These are phyloP conservation scores for Aspidiotus destructor DNA, from an alignment of 2,888 invertebrate genomes.

Conservation along the genomic window DNA sequence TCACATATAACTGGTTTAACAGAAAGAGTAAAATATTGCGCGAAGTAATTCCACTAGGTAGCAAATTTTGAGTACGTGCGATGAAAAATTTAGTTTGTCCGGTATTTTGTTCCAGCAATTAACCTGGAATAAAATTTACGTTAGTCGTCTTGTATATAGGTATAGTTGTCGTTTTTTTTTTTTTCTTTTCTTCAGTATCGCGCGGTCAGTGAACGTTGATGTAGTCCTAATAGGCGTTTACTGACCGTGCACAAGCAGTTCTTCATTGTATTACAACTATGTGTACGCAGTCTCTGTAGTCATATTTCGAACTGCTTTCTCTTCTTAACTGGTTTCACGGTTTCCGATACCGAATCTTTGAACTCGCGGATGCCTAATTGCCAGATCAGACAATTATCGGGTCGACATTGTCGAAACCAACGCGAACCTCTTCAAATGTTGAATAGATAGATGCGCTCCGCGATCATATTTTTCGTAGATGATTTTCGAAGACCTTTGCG, in stretches of 20 bases:
- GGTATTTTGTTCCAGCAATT: conserved; percentile 11
- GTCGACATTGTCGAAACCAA: conserved; percentile 4
- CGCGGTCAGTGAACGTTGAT: conserved; percentile 16
- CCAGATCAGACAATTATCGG: not conserved
- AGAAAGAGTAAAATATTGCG: no score
- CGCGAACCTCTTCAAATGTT: no score
- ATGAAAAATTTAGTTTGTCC: conserved; percentile 5
- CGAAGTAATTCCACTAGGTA: no score
- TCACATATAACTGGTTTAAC: no score
- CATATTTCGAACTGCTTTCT: conserved; percentile 7
- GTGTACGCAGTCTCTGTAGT: conserved; percentile 4
- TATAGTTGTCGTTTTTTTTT: not conserved
- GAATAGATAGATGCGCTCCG: no score
- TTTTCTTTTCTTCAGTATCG: not conserved
- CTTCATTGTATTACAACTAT: conserved; percentile 13
- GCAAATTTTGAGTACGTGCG: not conserved
- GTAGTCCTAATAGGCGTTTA: conserved; percentile 17
- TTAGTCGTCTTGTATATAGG: not conserved
- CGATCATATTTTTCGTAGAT: no score
- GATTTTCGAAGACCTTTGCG: no score
- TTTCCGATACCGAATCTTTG: not conserved
- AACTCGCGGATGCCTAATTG: conserved; percentile 1
- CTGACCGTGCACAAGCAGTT: conserved; percentile 16
- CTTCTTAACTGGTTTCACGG: conserved; percentile 16
- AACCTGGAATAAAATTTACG: conserved; percentile 15